Conservation (phyloP, 2,113 vertebrate species). For the Proteles cristata region DNA sequence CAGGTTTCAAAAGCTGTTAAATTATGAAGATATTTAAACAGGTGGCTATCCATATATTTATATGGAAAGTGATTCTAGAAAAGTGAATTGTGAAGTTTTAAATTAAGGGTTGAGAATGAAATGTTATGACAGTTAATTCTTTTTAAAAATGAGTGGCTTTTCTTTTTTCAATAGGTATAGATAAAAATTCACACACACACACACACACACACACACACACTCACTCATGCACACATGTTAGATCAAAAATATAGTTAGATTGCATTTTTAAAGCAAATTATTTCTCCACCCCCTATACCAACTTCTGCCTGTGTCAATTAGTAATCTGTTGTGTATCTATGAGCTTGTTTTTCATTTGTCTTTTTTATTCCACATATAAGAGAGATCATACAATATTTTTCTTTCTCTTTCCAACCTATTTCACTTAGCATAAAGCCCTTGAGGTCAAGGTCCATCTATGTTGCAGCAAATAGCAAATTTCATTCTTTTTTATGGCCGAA, state of each 20-base stretch:
- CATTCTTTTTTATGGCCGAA: not conserved
- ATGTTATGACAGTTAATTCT: not conserved
- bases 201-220: not conserved
- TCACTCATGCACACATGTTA: not conserved
- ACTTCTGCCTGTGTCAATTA: not conserved
- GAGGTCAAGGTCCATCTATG: not conserved
- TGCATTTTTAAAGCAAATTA: not conserved
- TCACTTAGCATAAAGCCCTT: not conserved
- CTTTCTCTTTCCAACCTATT: not conserved
- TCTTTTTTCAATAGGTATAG: not conserved
- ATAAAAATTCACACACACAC: not conserved
- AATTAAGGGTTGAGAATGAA: not conserved
- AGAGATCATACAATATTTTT: not conserved
- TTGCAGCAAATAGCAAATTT: not conserved
- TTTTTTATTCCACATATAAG: not conserved
- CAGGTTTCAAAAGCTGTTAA: slow-evolving; percentile 52
- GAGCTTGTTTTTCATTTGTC: not conserved
- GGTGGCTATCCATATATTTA: not conserved
- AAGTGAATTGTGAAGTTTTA: slow-evolving; percentile 3
- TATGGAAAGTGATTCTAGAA: not conserved
- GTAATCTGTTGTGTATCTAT: not conserved
- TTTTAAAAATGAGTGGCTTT: not conserved
- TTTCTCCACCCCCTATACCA: not conserved
- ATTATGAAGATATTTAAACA: slow-evolving; percentile 27
- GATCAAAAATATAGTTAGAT: not conserved